A percentile compares a stretch with the other conserved stretches of the same genome.
These are phyloP conservation scores for Bombycilla garrulus DNA, from an alignment of 2,113 vertebrate genomes.

Conservation along the genomic window DNA sequence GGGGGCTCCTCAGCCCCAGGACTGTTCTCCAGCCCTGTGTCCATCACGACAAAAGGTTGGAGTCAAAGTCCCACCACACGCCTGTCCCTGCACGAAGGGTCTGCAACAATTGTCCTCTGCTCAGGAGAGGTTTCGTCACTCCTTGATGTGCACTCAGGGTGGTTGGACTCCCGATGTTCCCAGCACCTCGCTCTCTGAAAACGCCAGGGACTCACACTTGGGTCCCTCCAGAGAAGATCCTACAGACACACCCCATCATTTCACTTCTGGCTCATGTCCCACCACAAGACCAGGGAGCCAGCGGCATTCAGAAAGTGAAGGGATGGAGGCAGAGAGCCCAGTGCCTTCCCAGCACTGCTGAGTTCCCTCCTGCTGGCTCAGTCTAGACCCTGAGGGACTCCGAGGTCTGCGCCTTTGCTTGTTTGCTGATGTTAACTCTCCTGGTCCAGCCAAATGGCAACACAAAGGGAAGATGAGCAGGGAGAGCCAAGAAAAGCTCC, in stretches of 20 bases:
- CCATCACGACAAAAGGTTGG: neutral
- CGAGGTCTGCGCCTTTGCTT: neutral
- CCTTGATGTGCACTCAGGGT: neutral
- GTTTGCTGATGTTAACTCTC: neutral
- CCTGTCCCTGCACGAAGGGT: neutral
- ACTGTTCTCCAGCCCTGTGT: neutral
- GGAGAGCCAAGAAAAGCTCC: neutral
- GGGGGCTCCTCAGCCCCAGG: neutral
- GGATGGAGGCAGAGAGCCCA: neutral
- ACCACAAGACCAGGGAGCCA: neutral
- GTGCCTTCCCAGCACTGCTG: neutral
- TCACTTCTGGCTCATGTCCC: neutral
- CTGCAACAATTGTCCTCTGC: neutral
- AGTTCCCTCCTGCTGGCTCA: neutral
- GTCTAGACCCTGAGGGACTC: neutral
- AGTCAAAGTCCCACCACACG: neutral
- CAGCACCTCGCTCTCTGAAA: neutral
- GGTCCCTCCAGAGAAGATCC: neutral
- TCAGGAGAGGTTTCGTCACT: neutral
- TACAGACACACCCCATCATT: neutral
- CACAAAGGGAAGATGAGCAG: neutral
- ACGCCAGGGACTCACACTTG: neutral
- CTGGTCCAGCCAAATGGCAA: neutral
- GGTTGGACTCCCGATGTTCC: neutral
- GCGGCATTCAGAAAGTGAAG: neutral